phyloP scores from a whole-genome alignment of 2,888 invertebrate genomes.

The Sesamia inferens region DNA sequence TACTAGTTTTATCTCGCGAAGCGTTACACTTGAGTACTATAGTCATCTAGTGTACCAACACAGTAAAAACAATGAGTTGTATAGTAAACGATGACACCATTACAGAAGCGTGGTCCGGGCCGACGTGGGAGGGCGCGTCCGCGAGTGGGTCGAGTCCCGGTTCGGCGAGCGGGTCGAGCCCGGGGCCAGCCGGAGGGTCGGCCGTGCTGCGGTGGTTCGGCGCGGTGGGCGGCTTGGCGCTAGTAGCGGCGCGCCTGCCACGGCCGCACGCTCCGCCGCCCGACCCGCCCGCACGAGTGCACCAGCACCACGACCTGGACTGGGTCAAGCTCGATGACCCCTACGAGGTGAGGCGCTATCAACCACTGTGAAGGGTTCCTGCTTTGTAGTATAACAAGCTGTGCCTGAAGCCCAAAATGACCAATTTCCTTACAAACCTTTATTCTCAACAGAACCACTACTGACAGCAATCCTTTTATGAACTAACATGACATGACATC shows the following conservation, averaged over 20 bases:
- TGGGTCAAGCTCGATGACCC: slow-evolving; percentile 92
- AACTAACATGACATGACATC: background rate
- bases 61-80: too few relatives aligned
- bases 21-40: too few relatives aligned
- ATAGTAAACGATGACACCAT: background rate
- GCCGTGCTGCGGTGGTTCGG: slow-evolving; percentile 95
- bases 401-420: background rate
- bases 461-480: background rate
- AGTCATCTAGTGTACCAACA: too few relatives aligned
- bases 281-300: slow-evolving; percentile 86
- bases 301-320: slow-evolving; percentile 89
- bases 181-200: slow-evolving; percentile 53
- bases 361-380: background rate
- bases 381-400: background rate
- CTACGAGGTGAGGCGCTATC: slow-evolving; percentile 83
- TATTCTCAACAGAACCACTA: background rate
- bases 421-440: background rate
- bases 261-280: slow-evolving; percentile 95
- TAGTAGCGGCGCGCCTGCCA: slow-evolving; percentile 96
- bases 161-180: slow-evolving; percentile 51
- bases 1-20: too few relatives aligned
- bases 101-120: slow-evolving; percentile 71
- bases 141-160: slow-evolving; percentile 6
- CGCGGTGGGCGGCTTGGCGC: slow-evolving; percentile 95
- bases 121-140: slow-evolving; percentile 69